These are phyloP conservation scores for Nerophis lumbriciformis DNA, from an alignment of 2,113 vertebrate genomes.

Conservation along the genomic window DNA sequence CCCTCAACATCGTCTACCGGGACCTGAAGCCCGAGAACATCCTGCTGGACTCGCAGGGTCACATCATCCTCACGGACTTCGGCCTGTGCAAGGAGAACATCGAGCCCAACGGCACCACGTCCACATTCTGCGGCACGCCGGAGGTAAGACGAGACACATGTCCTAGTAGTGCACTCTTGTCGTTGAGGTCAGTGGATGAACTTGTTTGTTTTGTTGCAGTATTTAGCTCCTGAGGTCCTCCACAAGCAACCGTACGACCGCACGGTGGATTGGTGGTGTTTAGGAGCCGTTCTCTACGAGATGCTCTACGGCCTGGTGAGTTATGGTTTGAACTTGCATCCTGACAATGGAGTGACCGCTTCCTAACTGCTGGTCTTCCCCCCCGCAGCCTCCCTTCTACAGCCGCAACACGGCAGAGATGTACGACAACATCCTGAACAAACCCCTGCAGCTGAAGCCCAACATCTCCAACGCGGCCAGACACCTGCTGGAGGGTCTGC, in stretches of 20 bases:
- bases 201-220: slow-evolving; percentile 68
- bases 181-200: background rate
- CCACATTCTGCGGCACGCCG: slow-evolving; percentile 96
- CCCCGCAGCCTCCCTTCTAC: slow-evolving; percentile 89
- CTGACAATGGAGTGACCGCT: background rate
- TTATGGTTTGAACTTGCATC: background rate
- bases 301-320: slow-evolving; percentile 98
- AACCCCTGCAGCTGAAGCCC: slow-evolving; percentile 94
- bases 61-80: slow-evolving; percentile 96
- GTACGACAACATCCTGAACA: slow-evolving; percentile 99
- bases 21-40: slow-evolving; percentile 99
- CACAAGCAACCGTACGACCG: slow-evolving; percentile 97
- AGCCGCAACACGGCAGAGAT: slow-evolving; percentile 98
- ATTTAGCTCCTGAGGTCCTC: slow-evolving; percentile 95
- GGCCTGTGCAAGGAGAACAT: slow-evolving; percentile 99
- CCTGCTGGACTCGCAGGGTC: slow-evolving; percentile 92
- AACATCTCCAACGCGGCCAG: slow-evolving; percentile 96
- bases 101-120: slow-evolving; percentile 93
- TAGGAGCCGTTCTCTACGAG: slow-evolving; percentile 94
- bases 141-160: slow-evolving; percentile 74
- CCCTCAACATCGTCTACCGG: slow-evolving; percentile 95
- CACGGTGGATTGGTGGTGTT: slow-evolving; percentile 98
- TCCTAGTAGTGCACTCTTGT: background rate
- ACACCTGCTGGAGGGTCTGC: slow-evolving; percentile 89
- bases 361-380: slow-evolving; percentile 12